Evolutionary conservation across 37 sponge, comb jelly and placozoan species (phyloP), one percentile per base, ranked within the genome.

Genomic region (Eunapius fragilis): DNA sequence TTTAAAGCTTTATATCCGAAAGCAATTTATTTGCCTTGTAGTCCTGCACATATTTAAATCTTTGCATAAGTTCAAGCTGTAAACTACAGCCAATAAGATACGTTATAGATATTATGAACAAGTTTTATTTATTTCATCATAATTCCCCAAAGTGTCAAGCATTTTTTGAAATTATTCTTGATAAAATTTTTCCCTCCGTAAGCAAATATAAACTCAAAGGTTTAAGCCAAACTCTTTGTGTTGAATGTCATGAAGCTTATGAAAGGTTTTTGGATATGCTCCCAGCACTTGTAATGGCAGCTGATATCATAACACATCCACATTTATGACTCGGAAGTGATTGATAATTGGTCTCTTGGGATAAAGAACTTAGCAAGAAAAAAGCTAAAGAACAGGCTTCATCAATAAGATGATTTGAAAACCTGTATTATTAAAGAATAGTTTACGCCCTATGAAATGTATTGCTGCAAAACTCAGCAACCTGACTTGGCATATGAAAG

Each of bases 311-410:
- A 78, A 75, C 84, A 78, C 74, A 81, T 71, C 88, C 84, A 80
- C 22, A 33, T 25, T 37, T 74, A 83, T 37, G 79, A 76, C 12
- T 36, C 48, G 68, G 49, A 26, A 36, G 71, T 88, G 31, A 71
- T 87, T 31, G 74, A 82, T 14, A 80, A 83, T 30, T 92, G 89
- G 93, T n/a, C n/a, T 82, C 68, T 71, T 92, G 93, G 93, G 93
- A 92, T 84, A 85, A 86, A 31, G 86, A n/a, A n/a, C n/a, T 83
- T 35, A 84, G 82, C 30, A 70, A 86, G 28, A 75, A 86, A 10
- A 90, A 86, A 32, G 91, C 91, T 30, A 90, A 77, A 71, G 91
- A 86, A 41, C 41, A 41, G 41, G 41, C 41, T 41, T 41, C 41
- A 9, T 41, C 41, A 41, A 41, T 41, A 41, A 80, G n/a, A 72